A percentile compares a stretch with the other conserved stretches of the same genome.
Conservation (phyloP, 1,140 invertebrate genomes). For the Drosophila ercepeae region DNA sequence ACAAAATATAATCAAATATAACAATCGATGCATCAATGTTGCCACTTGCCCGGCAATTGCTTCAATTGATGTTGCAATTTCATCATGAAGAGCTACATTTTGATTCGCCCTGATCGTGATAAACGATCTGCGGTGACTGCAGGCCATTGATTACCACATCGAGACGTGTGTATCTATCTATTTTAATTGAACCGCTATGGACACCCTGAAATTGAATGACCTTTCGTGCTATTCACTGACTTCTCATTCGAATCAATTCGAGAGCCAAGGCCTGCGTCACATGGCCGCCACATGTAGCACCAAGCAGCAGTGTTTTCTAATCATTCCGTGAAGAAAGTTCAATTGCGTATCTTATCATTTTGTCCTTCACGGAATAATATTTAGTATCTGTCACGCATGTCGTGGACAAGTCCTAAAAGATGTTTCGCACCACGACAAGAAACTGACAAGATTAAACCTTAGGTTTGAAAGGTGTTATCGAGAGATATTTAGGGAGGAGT, state of each 20-base stretch:
- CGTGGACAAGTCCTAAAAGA: constrained; percentile 3
- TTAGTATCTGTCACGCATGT: constrained; percentile 17
- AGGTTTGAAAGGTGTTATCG: neutral
- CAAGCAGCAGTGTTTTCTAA: constrained; percentile 41
- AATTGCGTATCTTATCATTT: constrained; percentile 78
- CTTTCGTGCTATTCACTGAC: constrained; percentile 30
- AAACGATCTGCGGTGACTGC: constrained; percentile 49
- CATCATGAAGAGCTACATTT: constrained; percentile 30
- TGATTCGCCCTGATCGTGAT: constrained; percentile 42
- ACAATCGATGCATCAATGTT: constrained; percentile 8
- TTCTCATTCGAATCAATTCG: constrained; percentile 33
- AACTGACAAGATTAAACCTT: constrained; percentile 23
- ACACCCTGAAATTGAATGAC: constrained; percentile 41
- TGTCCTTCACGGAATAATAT: constrained; percentile 60
- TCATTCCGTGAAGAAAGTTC: constrained; percentile 65
- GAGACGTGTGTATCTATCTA: neutral
- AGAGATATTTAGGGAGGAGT: neutral
- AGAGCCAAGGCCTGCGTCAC: constrained; percentile 29
- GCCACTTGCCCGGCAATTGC: constrained; percentile 38
- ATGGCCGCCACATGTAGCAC: constrained; percentile 50
- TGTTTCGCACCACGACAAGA: constrained; percentile 17
- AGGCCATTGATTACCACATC: constrained; percentile 19
- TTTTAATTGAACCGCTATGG: constrained; percentile 23
- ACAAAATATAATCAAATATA: constrained; percentile 12
- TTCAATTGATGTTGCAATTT: constrained; percentile 64